phyloP scores from a whole-genome alignment of 92 coral and sea anemone genomes.

The Parazoanthus swiftii region DNA sequence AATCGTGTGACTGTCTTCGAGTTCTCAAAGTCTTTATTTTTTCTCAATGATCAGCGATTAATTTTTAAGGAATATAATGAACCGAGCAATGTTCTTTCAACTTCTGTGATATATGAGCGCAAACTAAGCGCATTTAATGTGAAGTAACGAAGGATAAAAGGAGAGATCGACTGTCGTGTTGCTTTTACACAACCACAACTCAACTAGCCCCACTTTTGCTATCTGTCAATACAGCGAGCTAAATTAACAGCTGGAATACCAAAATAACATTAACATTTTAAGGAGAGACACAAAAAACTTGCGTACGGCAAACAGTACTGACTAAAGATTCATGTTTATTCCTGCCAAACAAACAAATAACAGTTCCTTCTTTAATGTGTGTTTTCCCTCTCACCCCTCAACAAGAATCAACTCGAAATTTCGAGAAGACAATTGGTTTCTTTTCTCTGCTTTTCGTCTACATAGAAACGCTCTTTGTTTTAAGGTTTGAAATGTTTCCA shows the following conservation, averaged over 20 bases:
- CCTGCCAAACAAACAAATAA: constrained; percentile 11
- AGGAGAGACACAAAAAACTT: background rate
- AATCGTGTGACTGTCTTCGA: constrained; percentile 14
- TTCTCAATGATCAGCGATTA: constrained; percentile 36
- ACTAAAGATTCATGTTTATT: background rate
- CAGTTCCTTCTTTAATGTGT: constrained; percentile 1
- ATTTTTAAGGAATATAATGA: constrained; percentile 12
- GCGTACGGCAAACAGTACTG: background rate
- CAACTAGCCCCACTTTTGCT: background rate
- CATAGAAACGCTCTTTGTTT: constrained; percentile 10
- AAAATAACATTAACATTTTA: constrained; percentile 6
- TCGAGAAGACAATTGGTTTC: constrained; percentile 1
- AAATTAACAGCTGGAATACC: constrained; percentile 7
- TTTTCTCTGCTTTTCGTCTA: background rate
- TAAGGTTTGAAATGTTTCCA: background rate
- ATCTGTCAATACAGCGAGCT: background rate
- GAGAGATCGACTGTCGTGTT: background rate
- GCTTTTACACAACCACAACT: background rate
- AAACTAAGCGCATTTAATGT: background rate
- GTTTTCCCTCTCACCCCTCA: background rate
- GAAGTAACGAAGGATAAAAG: background rate
- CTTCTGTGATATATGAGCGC: background rate
- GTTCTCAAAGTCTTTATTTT: background rate
- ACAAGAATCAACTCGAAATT: background rate
- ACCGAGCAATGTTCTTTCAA: background rate